Base-by-base conservation (phyloP, 2,888 invertebrate genomes). In the Hypercompe scribonia region DNA sequence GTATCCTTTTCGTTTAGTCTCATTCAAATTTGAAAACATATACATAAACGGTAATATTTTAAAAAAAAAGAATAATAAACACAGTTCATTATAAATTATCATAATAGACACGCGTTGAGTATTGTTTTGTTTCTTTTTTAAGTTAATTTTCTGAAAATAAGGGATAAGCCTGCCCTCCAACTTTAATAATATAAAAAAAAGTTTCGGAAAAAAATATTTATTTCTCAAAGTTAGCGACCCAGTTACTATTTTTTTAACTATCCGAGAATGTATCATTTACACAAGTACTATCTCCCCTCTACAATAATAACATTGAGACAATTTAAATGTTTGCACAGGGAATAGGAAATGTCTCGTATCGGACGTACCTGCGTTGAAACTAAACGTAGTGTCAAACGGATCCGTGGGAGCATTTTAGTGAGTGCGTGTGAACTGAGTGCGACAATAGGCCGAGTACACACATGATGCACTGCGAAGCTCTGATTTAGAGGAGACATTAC, bases 401-500 rank as follows among this genome's bases (percentile, higher is more conserved):
- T 85, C 88, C 95, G 95, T 95, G 95, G 92, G 95, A 95, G 90
- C 90, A 87, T 88, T 90, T 92, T 90, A 90, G 93, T 92, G 90
- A 91, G 92, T 88, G 92, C 94, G 94, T 95, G 95, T 94, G 95
- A 95, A 95, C 91, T 83, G 50, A 75, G 76, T 83, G 87, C 86
- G 90, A 95, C 94, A 95, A 95, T 94, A 88, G 93, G 79, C 87
- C 87, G 79, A 78, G 89, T 86, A 87, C 90, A 92, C 90, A 92
- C 90, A 89, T 89, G 91, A 91, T 90, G 90, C 88, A 86, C 83
- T 76, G 86, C 83, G 82, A 82, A 90, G 92, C 89, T 90, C 93
- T 93, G 93, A 92, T 94, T 94, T 93, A 94, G 93, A 94, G 89
- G 91, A 92, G 90, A 89, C 93, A 93, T 93, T 92, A 93, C 89